Base-by-base conservation (phyloP, 2,888 invertebrate genomes). In the Drosophila buzzatii region DNA sequence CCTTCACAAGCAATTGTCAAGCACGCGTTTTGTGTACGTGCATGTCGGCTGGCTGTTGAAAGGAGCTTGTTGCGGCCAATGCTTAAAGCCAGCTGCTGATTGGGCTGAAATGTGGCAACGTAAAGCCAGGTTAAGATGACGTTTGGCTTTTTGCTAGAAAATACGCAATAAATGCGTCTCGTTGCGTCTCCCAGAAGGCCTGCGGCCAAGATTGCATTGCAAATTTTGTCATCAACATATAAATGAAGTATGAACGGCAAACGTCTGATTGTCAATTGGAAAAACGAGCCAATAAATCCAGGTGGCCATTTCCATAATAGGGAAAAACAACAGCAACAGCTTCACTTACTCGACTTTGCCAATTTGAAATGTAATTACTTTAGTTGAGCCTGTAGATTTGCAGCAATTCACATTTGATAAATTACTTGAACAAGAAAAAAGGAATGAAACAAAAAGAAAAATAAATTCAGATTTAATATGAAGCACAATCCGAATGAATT, bases 221-320 rank as follows among this genome's bases (percentile, higher is more conserved):
- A 90, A 85, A 90, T 87, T 88, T 80, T 75, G 86, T 86, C 83
- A 87, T 87, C 87, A 87, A 84, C 90, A 87, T 87, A 90, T 81
- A 87, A 89, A 87, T 87, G 86, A 89, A 85, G 76, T 60, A 61
- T 62, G 56, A 57, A 60, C 70, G 61, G 9, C 65, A 74, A 65
- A 62, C 49, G 57, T 27, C 45, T 55, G 55, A 44, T 53, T 57
- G 64, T 14, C 74, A 59, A 76, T 70, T 39, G 49, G 49, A 70
- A 70, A 55, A 62, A 44, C 55, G 44, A 37, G 58, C 58, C 61
- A 75, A 72, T 65, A 72, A 53, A 49, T 27, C 59, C 55, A 53
- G 51, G 58, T 61, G 31, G 42, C 44, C 27, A 44, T 52, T 31
- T 33, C 55, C 49, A 31, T 5, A 23, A 42, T 52, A 51, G 52